A percentile compares a stretch with the other conserved stretches of the same genome.
phyloP scores from a whole-genome alignment of 1,140 invertebrate species.

The Halesus radiatus region DNA sequence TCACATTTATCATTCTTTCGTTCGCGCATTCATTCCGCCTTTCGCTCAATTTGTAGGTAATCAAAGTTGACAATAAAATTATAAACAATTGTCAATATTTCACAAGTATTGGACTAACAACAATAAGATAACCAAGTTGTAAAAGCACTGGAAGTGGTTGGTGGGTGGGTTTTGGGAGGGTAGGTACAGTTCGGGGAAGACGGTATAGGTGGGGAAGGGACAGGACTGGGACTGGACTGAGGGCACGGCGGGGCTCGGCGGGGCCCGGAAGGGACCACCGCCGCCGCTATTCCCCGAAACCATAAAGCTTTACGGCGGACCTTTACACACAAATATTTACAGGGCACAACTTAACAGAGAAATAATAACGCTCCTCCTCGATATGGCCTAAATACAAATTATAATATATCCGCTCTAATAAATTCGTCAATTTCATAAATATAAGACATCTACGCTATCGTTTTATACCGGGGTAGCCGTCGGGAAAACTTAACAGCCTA shows the following conservation, averaged over 20 bases:
- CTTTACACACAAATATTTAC: slow-evolving; percentile 38
- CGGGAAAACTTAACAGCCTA: neutral
- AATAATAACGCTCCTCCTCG: slow-evolving; percentile 40
- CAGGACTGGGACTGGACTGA: neutral
- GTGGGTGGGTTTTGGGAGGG: no score
- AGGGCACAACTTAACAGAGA: slow-evolving; percentile 28
- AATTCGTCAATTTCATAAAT: slow-evolving; percentile 53
- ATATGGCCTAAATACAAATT: slow-evolving; percentile 49
- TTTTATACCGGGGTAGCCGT: neutral
- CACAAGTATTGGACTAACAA: slow-evolving; percentile 53
- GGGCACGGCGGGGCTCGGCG: neutral
- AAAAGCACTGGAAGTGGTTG: slow-evolving; percentile 35
- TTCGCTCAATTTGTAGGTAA: slow-evolving; percentile 25
- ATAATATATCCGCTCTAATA: slow-evolving; percentile 51
- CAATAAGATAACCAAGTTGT: slow-evolving; percentile 48
- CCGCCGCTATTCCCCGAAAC: neutral
- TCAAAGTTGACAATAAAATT: slow-evolving; percentile 50
- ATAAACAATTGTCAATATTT: slow-evolving; percentile 53
- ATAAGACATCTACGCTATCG: slow-evolving; percentile 49
- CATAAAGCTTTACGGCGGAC: slow-evolving; percentile 3
- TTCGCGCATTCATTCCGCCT: slow-evolving; percentile 39
- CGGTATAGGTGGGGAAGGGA: no score
- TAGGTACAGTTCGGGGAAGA: neutral
- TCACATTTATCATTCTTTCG: slow-evolving; percentile 45
- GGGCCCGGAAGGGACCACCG: slow-evolving; percentile 26